These are phyloP conservation scores for Melanchra persicariae DNA, from an alignment of 2,888 invertebrate species.

Conservation along the genomic window DNA sequence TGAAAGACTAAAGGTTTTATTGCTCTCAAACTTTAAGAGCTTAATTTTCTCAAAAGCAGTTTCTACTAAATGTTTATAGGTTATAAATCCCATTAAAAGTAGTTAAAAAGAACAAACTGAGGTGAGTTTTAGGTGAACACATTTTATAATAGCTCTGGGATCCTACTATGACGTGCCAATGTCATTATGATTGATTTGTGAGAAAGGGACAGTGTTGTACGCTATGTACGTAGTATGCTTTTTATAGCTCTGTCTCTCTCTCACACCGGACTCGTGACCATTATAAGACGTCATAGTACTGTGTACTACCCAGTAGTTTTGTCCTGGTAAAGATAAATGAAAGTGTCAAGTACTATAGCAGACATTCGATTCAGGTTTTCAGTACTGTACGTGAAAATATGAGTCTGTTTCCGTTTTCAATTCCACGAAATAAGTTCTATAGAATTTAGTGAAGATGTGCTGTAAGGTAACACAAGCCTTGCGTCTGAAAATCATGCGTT, in stretches of 20 bases:
- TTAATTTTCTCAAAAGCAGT: slow-evolving; percentile 1
- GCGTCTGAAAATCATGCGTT: too few relatives aligned
- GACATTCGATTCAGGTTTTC: slow-evolving; percentile 41
- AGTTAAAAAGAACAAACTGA: neutral
- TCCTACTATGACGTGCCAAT: too few relatives aligned
- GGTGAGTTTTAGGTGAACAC: neutral
- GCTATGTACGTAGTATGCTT: too few relatives aligned
- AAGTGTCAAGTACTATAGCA: slow-evolving; percentile 28
- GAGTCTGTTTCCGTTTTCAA: slow-evolving; percentile 15
- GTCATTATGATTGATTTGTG: too few relatives aligned
- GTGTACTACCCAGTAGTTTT: neutral
- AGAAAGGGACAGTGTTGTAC: too few relatives aligned
- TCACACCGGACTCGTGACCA: too few relatives aligned
- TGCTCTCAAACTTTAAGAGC: neutral
- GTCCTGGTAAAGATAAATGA: slow-evolving; percentile 25
- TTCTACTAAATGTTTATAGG: neutral
- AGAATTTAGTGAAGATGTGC: too few relatives aligned
- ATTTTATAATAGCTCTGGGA: slow-evolving; percentile 9
- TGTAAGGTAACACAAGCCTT: neutral
- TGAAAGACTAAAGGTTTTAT: slow-evolving; percentile 1
- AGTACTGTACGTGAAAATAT: slow-evolving; percentile 13
- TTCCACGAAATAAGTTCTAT: neutral
- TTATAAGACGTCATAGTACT: too few relatives aligned
- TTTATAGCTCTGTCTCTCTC: too few relatives aligned
- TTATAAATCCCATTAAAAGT: slow-evolving; percentile 14